Conservation (phyloP, 2,113 vertebrate genomes). For the Danio rerio region GRCz12tu NC_133183.1:9712001-9712500, state of each 20-base stretch:
- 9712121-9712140: not conserved
- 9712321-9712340: no score
- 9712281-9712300: not conserved
- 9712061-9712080: no score
- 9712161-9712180: not conserved
- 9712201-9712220: not conserved
- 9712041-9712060: no score
- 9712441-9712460: constrained; percentile 19
- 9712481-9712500: constrained; percentile 6
- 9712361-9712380: not conserved
- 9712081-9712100: not conserved
- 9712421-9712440: constrained; percentile 25
- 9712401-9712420: constrained; percentile 43
- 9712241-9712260: not conserved
- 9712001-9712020: no score
- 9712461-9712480: not conserved
- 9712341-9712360: no score
- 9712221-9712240: not conserved
- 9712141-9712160: not conserved
- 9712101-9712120: not conserved
- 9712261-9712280: not conserved
- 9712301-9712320: no score
- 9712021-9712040: no score
- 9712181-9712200: constrained; percentile 5
- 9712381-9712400: constrained; percentile 12